These are phyloP conservation scores for Petrocephalus microphthalmus DNA, from an alignment of 2,113 vertebrate species.

Conservation along the genomic window DNA sequence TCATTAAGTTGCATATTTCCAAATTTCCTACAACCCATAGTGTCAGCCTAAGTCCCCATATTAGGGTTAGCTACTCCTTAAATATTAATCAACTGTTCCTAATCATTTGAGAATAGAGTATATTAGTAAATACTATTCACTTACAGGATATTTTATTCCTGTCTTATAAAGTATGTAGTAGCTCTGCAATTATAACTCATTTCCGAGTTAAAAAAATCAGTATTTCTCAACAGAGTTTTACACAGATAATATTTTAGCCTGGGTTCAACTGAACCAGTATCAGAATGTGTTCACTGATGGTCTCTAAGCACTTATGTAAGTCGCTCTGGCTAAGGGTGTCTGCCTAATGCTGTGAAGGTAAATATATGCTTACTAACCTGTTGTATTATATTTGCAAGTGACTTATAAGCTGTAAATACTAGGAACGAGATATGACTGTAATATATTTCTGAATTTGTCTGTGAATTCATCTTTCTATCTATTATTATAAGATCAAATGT, in stretches of 20 bases:
- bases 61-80: background rate
- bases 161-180: background rate
- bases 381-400: background rate
- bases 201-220: no score
- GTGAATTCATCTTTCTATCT: background rate
- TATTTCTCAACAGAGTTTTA: no score
- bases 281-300: no score
- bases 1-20: no score
- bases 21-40: no score
- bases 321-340: no score
- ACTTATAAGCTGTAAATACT: background rate
- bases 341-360: no score
- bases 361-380: background rate
- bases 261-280: no score
- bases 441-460: background rate
- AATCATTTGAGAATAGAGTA: background rate
- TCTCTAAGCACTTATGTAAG: no score
- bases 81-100: background rate
- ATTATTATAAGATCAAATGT: background rate
- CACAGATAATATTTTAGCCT: no score
- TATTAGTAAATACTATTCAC: background rate
- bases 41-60: no score
- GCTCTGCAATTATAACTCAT: background rate
- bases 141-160: background rate
- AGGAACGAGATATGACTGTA: background rate